Percentiles rank a stretch among this genome's conserved stretches.
Evolutionary conservation across 2,888 invertebrate genomes (phyloP).

Genomic region (Eilema caniola): DNA sequence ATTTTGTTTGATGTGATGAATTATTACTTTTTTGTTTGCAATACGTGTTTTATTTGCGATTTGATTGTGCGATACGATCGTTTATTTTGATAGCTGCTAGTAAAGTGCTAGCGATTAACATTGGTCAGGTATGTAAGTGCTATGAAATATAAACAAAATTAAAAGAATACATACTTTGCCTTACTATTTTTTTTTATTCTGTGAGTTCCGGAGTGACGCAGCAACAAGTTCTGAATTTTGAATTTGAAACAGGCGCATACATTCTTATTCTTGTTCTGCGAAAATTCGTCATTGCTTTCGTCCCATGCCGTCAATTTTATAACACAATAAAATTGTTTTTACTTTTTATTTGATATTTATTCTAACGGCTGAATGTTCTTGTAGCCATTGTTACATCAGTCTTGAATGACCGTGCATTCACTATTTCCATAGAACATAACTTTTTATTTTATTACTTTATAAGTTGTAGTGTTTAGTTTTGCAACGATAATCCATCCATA

Average conservation of each 20-base stretch:
- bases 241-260: too few relatives aligned
- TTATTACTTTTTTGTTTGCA: conserved; percentile 8
- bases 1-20: conserved; percentile 2
- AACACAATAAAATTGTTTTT: background rate
- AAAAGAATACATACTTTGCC: too few relatives aligned
- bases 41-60: background rate
- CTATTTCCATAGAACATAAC: background rate
- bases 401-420: background rate
- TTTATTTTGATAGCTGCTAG: background rate
- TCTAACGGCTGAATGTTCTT: background rate
- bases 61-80: background rate
- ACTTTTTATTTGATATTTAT: background rate
- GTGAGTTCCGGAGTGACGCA: too few relatives aligned
- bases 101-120: background rate
- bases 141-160: too few relatives aligned
- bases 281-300: too few relatives aligned
- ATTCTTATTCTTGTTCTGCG: too few relatives aligned
- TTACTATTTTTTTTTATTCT: too few relatives aligned
- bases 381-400: background rate
- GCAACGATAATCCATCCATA: too few relatives aligned
- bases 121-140: background rate
- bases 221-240: too few relatives aligned
- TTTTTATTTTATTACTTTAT: background rate
- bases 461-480: background rate
- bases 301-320: background rate